These are phyloP conservation scores for Embiotoca jacksoni DNA, from an alignment of 2,113 vertebrate species.

Conservation along the genomic window DNA sequence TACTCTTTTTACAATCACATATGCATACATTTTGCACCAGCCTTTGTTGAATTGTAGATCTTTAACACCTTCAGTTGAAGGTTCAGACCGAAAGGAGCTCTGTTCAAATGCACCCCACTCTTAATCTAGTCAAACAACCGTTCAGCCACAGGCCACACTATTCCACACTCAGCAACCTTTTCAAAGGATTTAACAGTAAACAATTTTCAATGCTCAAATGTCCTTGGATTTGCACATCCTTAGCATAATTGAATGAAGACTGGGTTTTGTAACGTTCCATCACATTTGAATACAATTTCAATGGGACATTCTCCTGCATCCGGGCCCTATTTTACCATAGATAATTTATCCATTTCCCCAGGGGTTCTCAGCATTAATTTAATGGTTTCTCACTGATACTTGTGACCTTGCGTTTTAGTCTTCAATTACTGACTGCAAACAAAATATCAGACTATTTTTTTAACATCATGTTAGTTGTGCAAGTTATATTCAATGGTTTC, in stretches of 20 bases:
- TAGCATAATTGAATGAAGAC: slow-evolving; percentile 62
- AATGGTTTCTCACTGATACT: slow-evolving; percentile 50
- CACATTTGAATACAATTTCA: slow-evolving; percentile 71
- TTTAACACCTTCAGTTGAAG: slow-evolving; percentile 33
- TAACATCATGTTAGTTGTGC: slow-evolving; percentile 13
- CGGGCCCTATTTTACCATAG: slow-evolving; percentile 45
- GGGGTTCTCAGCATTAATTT: slow-evolving; percentile 57
- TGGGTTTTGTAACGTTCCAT: slow-evolving; percentile 53
- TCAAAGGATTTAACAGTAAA: slow-evolving; percentile 66
- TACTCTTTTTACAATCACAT: neutral
- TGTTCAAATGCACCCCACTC: slow-evolving; percentile 36
- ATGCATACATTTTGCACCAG: neutral
- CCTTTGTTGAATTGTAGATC: neutral
- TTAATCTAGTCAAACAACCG: slow-evolving; percentile 48
- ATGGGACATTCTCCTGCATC: slow-evolving; percentile 34
- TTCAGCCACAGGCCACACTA: slow-evolving; percentile 46
- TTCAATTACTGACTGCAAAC: slow-evolving; percentile 51
- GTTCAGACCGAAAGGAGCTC: slow-evolving; percentile 36
- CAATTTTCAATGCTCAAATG: slow-evolving; percentile 65
- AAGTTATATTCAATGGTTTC: slow-evolving; percentile 27
- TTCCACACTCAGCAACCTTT: slow-evolving; percentile 44
- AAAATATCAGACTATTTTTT: slow-evolving; percentile 42
- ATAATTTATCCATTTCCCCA: slow-evolving; percentile 60
- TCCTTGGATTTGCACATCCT: slow-evolving; percentile 66
- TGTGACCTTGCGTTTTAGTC: slow-evolving; percentile 60